Percentiles rank a stretch among this genome's conserved stretches.
Conservation (phyloP, 2,888 invertebrate genomes). For the Diaperis boleti region DNA sequence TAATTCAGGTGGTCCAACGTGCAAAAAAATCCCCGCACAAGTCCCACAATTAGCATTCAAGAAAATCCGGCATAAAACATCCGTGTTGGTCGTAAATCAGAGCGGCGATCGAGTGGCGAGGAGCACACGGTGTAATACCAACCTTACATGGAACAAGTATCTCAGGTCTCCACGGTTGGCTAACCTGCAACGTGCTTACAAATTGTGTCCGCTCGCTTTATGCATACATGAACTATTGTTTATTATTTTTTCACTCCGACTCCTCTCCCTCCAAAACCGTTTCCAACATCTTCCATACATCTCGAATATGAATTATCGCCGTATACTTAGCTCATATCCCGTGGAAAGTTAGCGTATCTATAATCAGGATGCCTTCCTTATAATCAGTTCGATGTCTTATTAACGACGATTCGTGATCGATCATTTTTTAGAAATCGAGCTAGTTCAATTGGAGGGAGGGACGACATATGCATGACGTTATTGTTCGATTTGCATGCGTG, state of each 20-base stretch:
- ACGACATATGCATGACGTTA: constrained; percentile 4
- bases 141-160: constrained; percentile 62
- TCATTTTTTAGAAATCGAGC: constrained; percentile 15
- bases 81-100: constrained; percentile 52
- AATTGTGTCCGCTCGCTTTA: constrained; percentile 63
- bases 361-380: constrained; percentile 28
- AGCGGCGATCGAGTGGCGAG: constrained; percentile 58
- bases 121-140: constrained; percentile 60
- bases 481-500: background rate
- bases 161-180: constrained; percentile 62
- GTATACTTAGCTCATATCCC: constrained; percentile 59
- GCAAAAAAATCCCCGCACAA: constrained; percentile 32
- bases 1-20: constrained; percentile 13
- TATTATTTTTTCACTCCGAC: constrained; percentile 60
- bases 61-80: constrained; percentile 56
- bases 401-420: constrained; percentile 37
- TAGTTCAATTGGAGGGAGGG: constrained; percentile 23
- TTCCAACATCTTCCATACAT: constrained; percentile 34
- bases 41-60: constrained; percentile 59
- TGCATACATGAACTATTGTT: constrained; percentile 64
- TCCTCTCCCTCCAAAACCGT: constrained; percentile 29
- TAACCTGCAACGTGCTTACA: constrained; percentile 60
- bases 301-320: constrained; percentile 63
- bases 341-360: constrained; percentile 49
- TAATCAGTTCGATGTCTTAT: constrained; percentile 34